A percentile compares a stretch with the other conserved stretches of the same genome.
phyloP scores from a whole-genome alignment of 2,888 invertebrate species.

The Empis livida region DNA sequence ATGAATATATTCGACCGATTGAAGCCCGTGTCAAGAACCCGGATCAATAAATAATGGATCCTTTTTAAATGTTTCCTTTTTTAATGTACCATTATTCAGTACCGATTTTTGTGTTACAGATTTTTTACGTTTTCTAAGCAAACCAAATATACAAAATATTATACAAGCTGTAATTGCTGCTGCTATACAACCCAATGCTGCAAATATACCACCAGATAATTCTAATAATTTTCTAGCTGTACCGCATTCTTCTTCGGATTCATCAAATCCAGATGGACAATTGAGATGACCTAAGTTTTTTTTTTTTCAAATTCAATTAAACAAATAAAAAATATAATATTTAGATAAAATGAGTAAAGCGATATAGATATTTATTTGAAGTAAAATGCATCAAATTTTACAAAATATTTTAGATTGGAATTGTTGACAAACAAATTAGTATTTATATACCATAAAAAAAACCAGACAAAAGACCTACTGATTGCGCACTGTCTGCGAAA shows the following conservation, averaged over 20 bases:
- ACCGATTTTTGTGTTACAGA: conserved; percentile 40
- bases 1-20: conserved; percentile 85
- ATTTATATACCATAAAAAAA: no score
- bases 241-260: conserved; percentile 54
- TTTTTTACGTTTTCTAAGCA: conserved; percentile 43
- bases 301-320: no score
- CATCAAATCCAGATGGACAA: conserved; percentile 56
- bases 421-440: no score
- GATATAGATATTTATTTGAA: no score
- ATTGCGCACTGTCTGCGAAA: no score
- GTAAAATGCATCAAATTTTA: no score
- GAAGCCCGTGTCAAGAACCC: conserved; percentile 77
- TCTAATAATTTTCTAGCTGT: conserved; percentile 40
- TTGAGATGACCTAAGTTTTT: conserved; percentile 36
- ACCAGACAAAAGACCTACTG: no score
- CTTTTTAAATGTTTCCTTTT: conserved; percentile 45
- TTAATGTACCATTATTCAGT: conserved; percentile 35
- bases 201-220: conserved; percentile 41
- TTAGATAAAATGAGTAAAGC: no score
- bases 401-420: no score
- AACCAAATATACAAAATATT: conserved; percentile 44
- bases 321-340: no score
- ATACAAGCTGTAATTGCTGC: conserved; percentile 44
- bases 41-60: conserved; percentile 37
- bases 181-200: conserved; percentile 44